These are phyloP conservation scores for Acanthacorydalis orientalis DNA, from an alignment of 2,888 invertebrate species.

Conservation along the genomic window DNA sequence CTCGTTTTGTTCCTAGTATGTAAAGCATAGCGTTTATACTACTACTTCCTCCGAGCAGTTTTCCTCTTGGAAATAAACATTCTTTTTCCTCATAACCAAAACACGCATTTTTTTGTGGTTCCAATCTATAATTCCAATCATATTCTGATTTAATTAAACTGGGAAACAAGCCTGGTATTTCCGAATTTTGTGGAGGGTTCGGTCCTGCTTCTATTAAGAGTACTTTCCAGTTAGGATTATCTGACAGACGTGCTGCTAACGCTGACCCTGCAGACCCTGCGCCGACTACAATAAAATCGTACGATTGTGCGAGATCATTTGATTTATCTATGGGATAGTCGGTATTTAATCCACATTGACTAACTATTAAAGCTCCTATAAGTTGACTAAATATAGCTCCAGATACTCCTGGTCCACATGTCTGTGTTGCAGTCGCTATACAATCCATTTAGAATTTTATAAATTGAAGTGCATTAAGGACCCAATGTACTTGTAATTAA, in stretches of 20 bases:
- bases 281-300: slow-evolving; percentile 33
- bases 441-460: slow-evolving; percentile 3
- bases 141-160: slow-evolving; percentile 13
- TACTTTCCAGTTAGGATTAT: slow-evolving; percentile 14
- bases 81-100: slow-evolving; percentile 18
- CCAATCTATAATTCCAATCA: slow-evolving; percentile 28
- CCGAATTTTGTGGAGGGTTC: slow-evolving; percentile 18
- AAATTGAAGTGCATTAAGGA: neutral
- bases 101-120: slow-evolving; percentile 25
- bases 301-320: slow-evolving; percentile 12
- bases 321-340: slow-evolving; percentile 1
- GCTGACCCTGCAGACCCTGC: slow-evolving; percentile 24
- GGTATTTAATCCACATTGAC: slow-evolving; percentile 2
- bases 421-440: neutral
- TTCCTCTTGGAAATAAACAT: slow-evolving; percentile 39
- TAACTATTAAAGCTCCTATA: slow-evolving; percentile 2
- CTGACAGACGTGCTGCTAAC: slow-evolving; percentile 19
- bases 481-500: neutral
- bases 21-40: slow-evolving; percentile 48
- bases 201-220: slow-evolving; percentile 23
- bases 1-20: slow-evolving; percentile 40
- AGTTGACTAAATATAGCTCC: slow-evolving; percentile 3
- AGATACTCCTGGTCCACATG: slow-evolving; percentile 2
- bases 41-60: slow-evolving; percentile 47
- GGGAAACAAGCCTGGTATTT: slow-evolving; percentile 23